These are phyloP conservation scores for Neodon shergylaensis DNA, from an alignment of 2,113 vertebrate species.

Conservation along the genomic window DNA sequence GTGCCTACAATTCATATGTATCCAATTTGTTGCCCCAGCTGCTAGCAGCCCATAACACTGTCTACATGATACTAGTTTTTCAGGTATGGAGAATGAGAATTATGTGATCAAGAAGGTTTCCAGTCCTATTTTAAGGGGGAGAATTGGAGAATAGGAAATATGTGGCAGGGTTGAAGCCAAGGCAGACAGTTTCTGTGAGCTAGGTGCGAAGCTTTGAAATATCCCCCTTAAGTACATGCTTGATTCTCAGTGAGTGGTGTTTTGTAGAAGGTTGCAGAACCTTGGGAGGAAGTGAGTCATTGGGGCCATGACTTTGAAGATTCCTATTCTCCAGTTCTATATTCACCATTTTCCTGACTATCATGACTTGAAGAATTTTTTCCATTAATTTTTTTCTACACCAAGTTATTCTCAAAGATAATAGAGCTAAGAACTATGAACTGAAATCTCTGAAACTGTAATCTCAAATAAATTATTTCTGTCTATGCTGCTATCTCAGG, in stretches of 20 bases:
- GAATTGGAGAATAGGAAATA: neutral
- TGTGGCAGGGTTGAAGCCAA: neutral
- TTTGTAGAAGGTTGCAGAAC: neutral
- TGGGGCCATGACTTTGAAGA: neutral
- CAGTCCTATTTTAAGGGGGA: neutral
- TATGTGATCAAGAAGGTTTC: neutral
- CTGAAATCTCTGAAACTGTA: neutral
- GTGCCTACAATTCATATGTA: neutral
- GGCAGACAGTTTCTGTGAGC: neutral
- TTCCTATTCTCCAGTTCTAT: neutral
- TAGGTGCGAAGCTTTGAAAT: neutral
- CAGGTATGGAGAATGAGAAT: neutral
- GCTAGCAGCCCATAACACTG: neutral
- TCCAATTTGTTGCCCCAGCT: neutral
- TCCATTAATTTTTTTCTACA: neutral
- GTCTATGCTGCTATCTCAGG: neutral
- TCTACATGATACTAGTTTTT: neutral
- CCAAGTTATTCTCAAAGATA: neutral
- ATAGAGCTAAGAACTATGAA: neutral
- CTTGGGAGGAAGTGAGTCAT: neutral
- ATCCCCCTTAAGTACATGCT: neutral
- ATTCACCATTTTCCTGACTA: neutral
- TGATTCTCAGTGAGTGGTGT: neutral
- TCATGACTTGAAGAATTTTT: neutral
- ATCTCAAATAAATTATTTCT: neutral